phyloP scores from a whole-genome alignment of 2,113 vertebrate species.

The Myocastor coypus region DNA sequence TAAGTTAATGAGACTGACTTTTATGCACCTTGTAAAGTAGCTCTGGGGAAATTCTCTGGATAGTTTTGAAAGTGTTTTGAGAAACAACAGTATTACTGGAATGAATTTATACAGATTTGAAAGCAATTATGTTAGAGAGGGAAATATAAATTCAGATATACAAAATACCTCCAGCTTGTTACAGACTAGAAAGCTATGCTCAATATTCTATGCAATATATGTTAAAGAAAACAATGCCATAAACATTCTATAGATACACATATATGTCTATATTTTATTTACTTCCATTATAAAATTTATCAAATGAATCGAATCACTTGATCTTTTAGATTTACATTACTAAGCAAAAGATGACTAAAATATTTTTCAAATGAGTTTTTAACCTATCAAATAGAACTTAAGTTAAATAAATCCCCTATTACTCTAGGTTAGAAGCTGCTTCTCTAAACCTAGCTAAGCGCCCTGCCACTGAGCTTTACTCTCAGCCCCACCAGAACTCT shows the following conservation, averaged over 20 bases:
- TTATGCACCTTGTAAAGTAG: neutral
- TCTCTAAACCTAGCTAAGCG: neutral
- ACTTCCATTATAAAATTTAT: neutral
- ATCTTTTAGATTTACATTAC: constrained; percentile 24
- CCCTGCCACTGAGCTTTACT: neutral
- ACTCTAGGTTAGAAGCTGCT: neutral
- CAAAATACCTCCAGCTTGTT: neutral
- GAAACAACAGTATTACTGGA: neutral
- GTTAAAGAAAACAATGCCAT: constrained; percentile 42
- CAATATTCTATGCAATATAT: neutral
- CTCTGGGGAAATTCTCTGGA: neutral
- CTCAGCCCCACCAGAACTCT: neutral
- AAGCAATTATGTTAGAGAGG: neutral
- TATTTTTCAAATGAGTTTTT: neutral
- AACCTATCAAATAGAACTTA: neutral
- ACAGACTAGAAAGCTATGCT: neutral
- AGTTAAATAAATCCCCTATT: constrained; percentile 5
- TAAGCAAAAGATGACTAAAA: constrained; percentile 41
- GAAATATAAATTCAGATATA: neutral
- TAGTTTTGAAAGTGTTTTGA: constrained; percentile 24
- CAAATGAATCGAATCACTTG: neutral
- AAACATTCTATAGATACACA: neutral
- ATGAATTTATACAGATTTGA: constrained; percentile 12
- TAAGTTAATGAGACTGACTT: constrained; percentile 7
- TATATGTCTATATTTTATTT: constrained; percentile 35